Percentiles rank a stretch among this genome's conserved stretches.
Evolutionary conservation across 2,888 invertebrate genomes (phyloP).

Genomic region (Hylaea fasciaria): DNA sequence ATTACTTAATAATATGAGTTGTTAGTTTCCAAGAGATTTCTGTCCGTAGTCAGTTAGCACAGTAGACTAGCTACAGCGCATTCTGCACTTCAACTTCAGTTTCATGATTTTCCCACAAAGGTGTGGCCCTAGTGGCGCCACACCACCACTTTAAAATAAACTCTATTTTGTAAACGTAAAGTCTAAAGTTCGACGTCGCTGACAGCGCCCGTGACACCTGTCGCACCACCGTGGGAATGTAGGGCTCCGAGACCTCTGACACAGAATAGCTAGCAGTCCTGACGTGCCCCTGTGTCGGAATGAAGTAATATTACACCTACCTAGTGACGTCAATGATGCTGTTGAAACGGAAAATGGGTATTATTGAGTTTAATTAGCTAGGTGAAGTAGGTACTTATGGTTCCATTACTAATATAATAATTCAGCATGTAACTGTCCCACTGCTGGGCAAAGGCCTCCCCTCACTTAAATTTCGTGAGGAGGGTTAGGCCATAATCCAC

Average conservation of each 20-base stretch:
- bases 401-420: no score
- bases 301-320: constrained; percentile 30
- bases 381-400: no score
- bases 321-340: neutral
- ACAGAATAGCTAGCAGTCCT: no score
- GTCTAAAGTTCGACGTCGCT: constrained; percentile 13
- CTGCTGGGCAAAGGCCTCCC: no score
- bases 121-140: constrained; percentile 13
- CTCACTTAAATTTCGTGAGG: no score
- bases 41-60: neutral
- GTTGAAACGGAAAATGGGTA: no score
- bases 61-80: neutral
- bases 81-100: neutral
- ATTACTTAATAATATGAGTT: no score
- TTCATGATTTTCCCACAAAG: constrained; percentile 18
- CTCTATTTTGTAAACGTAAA: neutral
- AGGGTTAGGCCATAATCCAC: no score
- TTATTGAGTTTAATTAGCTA: no score
- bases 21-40: no score
- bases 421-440: no score
- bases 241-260: constrained; percentile 35
- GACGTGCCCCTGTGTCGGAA: constrained; percentile 42
- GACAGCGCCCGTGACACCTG: constrained; percentile 55
- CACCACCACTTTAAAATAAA: constrained; percentile 15
- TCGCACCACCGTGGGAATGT: constrained; percentile 64